Evolutionary conservation across 2,797 vertebrate species (phyloP), one percentile per base, ranked within the genome.

Genomic region (Alectoris magna): DNA sequence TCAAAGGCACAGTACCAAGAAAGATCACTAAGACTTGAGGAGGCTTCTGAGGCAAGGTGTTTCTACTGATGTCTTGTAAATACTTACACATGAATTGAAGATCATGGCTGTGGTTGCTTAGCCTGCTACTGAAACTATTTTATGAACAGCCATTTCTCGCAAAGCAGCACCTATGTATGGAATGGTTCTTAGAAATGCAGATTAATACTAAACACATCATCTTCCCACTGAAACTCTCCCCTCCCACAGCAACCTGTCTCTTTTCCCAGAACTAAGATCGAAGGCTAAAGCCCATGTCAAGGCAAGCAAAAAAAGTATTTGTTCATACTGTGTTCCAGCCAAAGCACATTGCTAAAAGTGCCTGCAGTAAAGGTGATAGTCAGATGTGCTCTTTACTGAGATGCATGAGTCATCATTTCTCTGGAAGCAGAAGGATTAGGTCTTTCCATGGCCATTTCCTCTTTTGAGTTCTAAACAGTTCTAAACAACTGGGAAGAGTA

Each of bases 341-440:
- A 29, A 4, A 48, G 56, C 56, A 43, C 0, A 0, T 16, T 44
- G 39, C 18, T 34, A 38, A 36, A 46, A 60, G 9, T 23, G 43
- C 49, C 72, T 66, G 27, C 4, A 53, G 44, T 29, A 41, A 63
- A 81, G 68, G 67, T 24, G 64, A 44, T 6, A 84, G 4, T 27
- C 14, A 4, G 29, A 58, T 53, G 62, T 31, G 34, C 39, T 78
- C 29, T 97, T 98, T 97, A 97, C 95, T 97, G 82, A 95, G 60
- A 22, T 71, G 85, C 18, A 39, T 4, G 29, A 63, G 9, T 13
- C 82, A 68, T 26, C 53, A 29, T 21, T 60, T 62, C 43, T 29
- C 43, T 56, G 34, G 46, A 80, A 84, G 66, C 38, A 81, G 81
- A 85, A 77, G 49, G 31, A 79, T 59, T 41, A 58, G 34, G 38